These are phyloP conservation scores for Hypothenemus hampei DNA, from an alignment of 1,140 invertebrate species.

Conservation along the genomic window DNA sequence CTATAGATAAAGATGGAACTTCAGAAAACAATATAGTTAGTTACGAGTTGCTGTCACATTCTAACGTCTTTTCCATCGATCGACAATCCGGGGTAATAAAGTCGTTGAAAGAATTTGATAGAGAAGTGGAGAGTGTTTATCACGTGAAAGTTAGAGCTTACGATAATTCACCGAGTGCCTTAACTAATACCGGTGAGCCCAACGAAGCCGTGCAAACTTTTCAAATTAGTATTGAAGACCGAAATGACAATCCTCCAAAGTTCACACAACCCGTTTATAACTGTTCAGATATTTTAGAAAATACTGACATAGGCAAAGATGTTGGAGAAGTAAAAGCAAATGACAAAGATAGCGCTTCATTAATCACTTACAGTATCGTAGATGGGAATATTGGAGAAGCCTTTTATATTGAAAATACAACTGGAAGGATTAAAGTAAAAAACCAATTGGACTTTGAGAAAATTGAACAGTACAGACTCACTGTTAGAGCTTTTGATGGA, in stretches of 20 bases:
- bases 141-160: constrained; percentile 78
- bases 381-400: constrained; percentile 71
- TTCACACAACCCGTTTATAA: constrained; percentile 71
- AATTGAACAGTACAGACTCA: constrained; percentile 70
- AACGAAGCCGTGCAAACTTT: constrained; percentile 70
- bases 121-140: constrained; percentile 73
- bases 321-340: constrained; percentile 78
- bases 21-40: constrained; percentile 73
- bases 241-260: constrained; percentile 81
- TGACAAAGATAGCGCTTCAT: constrained; percentile 75
- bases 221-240: constrained; percentile 83
- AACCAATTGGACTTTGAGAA: constrained; percentile 80
- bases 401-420: constrained; percentile 71
- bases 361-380: constrained; percentile 74
- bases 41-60: constrained; percentile 66
- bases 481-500: constrained; percentile 73
- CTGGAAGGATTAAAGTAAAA: constrained; percentile 74
- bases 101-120: constrained; percentile 70
- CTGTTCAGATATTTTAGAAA: constrained; percentile 73
- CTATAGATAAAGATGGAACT: constrained; percentile 82
- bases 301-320: constrained; percentile 70
- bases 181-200: constrained; percentile 64
- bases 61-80: constrained; percentile 73
- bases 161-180: constrained; percentile 80
- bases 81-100: constrained; percentile 77